Base-by-base conservation (phyloP, 2,888 invertebrate genomes). In the Erpobdella octoculata region DNA sequence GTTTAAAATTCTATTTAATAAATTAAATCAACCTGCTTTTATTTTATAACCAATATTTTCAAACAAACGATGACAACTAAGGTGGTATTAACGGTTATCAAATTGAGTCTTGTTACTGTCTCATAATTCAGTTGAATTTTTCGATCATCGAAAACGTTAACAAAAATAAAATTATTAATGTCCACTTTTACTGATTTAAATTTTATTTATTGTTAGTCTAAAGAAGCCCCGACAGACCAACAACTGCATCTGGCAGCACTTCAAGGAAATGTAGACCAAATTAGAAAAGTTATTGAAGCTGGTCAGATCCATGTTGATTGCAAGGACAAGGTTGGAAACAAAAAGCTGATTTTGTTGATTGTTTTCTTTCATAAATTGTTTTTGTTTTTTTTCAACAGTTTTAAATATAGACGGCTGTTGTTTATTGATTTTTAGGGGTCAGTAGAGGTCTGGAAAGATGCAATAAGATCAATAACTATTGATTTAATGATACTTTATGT, bases 281-380 rank as follows among this genome's bases (percentile, higher is more conserved):
- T 95, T 76, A 87, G 88, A 76, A 88, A 89, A 79, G 89, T 93
- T 72, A 86, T 94, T 75, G 92, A 93, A 83, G 92, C 91, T 41
- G 94, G 93, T 74, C 91, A 92, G 82, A 93, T 94, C 70, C 93
- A 94, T 85, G 92, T 93, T 66, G 94, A 94, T 86, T 93, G 92
- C 79, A 89, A 89, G 81, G 94, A 95, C 84, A 89, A 92, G 88
- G 94, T 93, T 83, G 86, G 85, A 79, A 25, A 5, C 15, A 67
- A 28, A 15, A 21, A 67, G 25, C 9, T 6, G 46, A 33, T 18
- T 65, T 12, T 9, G 18, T 53, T 46, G 36, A 62, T 64, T 41
- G 73, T 59, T 53, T 73, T 66, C 41, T 2, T n/a, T 18, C 4
- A 15, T 66, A 35, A 41, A 65, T 1, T 65, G 21, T n/a, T 65